Conservation (phyloP, 2,797 vertebrate species). For the Moxostoma hubbsi region DNA sequence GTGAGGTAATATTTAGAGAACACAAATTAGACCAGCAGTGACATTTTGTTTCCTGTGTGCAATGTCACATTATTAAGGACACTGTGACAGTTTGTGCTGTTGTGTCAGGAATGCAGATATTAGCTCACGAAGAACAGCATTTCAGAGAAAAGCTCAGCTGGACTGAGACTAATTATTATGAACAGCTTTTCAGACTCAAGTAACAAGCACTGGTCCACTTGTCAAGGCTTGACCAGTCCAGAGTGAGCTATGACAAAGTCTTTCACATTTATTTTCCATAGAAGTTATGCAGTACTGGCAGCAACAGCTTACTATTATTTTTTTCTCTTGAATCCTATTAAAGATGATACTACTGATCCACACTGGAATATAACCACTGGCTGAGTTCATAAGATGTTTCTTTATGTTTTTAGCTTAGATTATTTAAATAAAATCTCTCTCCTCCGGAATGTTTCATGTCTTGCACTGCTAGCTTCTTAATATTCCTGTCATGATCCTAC, state of each 20-base stretch:
- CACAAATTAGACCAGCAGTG: constrained; percentile 20
- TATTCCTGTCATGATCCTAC: constrained; percentile 44
- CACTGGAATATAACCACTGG: constrained; percentile 25
- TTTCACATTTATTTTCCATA: constrained; percentile 5
- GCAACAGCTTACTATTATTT: too few relatives aligned
- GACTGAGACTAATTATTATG: background rate
- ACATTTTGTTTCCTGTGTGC: constrained; percentile 15
- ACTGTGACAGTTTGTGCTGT: background rate
- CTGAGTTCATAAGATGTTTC: constrained; percentile 20
- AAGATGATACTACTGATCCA: background rate
- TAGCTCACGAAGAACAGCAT: background rate
- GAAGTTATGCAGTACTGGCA: too few relatives aligned
- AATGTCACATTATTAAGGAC: constrained; percentile 18
- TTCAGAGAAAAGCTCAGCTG: background rate
- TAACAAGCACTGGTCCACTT: background rate
- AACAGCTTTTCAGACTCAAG: background rate
- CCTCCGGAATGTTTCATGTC: constrained; percentile 42
- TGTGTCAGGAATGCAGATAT: background rate
- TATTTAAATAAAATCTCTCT: constrained; percentile 41
- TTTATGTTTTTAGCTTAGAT: constrained; percentile 40
- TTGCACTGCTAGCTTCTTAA: constrained; percentile 34
- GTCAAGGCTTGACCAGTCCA: background rate
- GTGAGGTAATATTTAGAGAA: constrained; percentile 31
- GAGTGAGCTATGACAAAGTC: background rate
- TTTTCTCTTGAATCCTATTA: constrained; percentile 14